A percentile compares a stretch with the other conserved stretches of the same genome.
phyloP scores from a whole-genome alignment of 30 jellyfish, hydroid and myxozoan genomes.

The Hydractinia echinata region DNA sequence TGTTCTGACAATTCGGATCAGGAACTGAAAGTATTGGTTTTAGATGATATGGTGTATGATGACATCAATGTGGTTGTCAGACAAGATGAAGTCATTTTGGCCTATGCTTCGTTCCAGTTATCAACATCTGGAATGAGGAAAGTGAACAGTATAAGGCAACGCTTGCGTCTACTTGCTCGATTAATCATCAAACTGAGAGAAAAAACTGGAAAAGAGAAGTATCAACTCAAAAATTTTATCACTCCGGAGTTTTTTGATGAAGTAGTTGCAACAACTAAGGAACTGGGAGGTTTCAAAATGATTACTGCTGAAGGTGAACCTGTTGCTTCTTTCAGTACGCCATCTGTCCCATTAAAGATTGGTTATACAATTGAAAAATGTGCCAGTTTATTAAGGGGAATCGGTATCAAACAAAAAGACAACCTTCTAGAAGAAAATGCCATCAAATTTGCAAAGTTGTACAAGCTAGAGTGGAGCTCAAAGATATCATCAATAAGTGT shows the following conservation, averaged over 20 bases:
- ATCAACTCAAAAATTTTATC: constrained; percentile 22
- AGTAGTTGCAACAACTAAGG: constrained; percentile 31
- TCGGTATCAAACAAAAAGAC: constrained; percentile 19
- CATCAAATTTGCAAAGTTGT: constrained; percentile 21
- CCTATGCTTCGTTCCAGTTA: constrained; percentile 31
- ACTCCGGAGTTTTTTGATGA: constrained; percentile 32
- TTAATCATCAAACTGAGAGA: constrained; percentile 28
- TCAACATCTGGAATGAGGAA: constrained; percentile 30
- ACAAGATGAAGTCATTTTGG: constrained; percentile 24
- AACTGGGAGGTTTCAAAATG: constrained; percentile 20
- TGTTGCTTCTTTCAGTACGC: constrained; percentile 29
- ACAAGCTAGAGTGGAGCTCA: constrained; percentile 24
- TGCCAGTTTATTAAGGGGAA: constrained; percentile 33
- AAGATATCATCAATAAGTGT: constrained; percentile 22
- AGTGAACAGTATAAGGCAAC: constrained; percentile 24
- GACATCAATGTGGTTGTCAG: constrained; percentile 28
- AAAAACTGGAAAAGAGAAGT: background rate
- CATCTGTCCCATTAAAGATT: constrained; percentile 25
- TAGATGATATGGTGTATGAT: constrained; percentile 34
- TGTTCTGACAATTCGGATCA: constrained; percentile 14
- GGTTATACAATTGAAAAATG: constrained; percentile 30
- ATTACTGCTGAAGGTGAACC: constrained; percentile 17
- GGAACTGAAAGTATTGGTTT: constrained; percentile 17
- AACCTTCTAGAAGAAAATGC: background rate
- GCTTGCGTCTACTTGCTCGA: constrained; percentile 47